Conservation (phyloP, 2,888 invertebrate genomes). For the Caenorhabditis becei region DNA sequence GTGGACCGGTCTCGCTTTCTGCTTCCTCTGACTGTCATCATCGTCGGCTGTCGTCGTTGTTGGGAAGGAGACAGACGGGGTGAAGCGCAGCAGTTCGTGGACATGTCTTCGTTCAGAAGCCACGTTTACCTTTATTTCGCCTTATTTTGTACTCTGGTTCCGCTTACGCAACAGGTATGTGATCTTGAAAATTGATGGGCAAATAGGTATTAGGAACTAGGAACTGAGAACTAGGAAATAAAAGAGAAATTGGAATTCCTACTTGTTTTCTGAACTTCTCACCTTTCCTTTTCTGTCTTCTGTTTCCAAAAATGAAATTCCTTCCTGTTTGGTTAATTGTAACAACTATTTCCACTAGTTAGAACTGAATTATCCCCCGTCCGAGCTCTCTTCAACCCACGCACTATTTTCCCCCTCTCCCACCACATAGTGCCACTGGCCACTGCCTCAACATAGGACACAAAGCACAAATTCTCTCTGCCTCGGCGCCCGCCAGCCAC, state of each 20-base stretch:
- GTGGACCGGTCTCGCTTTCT: constrained; percentile 60
- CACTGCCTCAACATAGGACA: neutral
- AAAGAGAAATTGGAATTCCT: neutral
- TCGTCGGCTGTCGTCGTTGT: constrained; percentile 32
- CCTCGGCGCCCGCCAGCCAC: too few species aligned
- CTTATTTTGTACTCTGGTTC: constrained; percentile 39
- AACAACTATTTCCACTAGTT: too few species aligned
- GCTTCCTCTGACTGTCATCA: constrained; percentile 39
- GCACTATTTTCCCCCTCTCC: constrained; percentile 1
- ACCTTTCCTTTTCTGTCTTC: constrained; percentile 1
- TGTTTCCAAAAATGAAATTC: too few species aligned
- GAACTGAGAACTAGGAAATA: neutral
- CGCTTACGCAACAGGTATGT: constrained; percentile 40
- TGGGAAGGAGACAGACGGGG: constrained; percentile 39
- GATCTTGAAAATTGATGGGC: neutral
- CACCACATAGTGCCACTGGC: too few species aligned
- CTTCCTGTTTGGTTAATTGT: too few species aligned
- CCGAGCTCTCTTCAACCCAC: neutral
- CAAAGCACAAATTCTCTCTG: too few species aligned
- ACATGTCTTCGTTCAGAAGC: constrained; percentile 54
- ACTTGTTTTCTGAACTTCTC: too few species aligned
- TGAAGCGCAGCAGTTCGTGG: constrained; percentile 42
- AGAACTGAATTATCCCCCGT: neutral
- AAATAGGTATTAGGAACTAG: neutral
- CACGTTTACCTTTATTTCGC: constrained; percentile 28